Evolutionary conservation across 2,888 invertebrate species (phyloP).

Genomic region (Drosophila dives): DNA sequence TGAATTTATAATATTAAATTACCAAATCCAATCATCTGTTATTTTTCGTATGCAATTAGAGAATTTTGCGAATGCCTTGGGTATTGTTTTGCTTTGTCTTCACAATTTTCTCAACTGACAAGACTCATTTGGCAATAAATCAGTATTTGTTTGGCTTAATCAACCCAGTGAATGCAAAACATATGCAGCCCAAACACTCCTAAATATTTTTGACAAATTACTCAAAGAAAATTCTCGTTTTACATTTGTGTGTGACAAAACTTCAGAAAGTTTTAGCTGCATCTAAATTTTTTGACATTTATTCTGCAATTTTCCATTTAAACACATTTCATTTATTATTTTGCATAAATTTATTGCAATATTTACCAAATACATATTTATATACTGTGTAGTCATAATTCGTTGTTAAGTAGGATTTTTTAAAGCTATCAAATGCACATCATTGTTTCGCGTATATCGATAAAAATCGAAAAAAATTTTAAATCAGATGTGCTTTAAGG

Average conservation of each 20-base stretch:
- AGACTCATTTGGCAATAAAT: conserved; percentile 14
- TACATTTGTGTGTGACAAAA: conserved; percentile 53
- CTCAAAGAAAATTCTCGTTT: conserved; percentile 31
- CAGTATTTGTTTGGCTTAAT: conserved; percentile 44
- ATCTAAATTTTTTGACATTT: conserved; percentile 57
- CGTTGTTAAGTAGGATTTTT: not conserved
- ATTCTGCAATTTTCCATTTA: conserved; percentile 51
- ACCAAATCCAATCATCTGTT: not conserved
- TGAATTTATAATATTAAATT: not conserved
- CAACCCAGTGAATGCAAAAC: conserved; percentile 15
- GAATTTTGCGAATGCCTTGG: not conserved
- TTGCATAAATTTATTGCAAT: conserved; percentile 3
- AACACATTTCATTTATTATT: conserved; percentile 20
- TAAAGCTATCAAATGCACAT: not conserved
- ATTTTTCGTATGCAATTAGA: not conserved
- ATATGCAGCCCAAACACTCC: conserved; percentile 4
- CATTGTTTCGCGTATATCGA: not conserved
- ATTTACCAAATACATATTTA: not conserved
- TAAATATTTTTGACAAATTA: conserved; percentile 70
- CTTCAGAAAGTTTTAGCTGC: conserved; percentile 19
- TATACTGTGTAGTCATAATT: not conserved
- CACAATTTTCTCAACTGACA: conserved; percentile 16
- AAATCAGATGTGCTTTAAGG: not conserved
- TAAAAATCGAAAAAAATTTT: too few relatives aligned
- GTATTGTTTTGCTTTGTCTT: not conserved